Conservation (phyloP, 2,888 invertebrate genomes). For the Diploptera punctata region DNA sequence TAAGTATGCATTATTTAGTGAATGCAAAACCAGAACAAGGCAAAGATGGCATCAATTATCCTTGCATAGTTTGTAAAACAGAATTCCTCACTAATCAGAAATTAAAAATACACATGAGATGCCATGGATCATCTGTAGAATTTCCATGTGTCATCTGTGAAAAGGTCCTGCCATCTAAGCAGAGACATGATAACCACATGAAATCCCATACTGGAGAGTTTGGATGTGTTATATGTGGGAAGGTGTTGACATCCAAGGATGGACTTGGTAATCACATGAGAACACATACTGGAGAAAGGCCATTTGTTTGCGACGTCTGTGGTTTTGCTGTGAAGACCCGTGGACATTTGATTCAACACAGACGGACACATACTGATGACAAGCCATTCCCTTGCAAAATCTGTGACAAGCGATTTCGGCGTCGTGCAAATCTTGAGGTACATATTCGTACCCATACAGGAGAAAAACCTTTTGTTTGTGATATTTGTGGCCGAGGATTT, state of each 20-base stretch:
- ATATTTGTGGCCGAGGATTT: constrained; percentile 33
- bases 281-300: constrained; percentile 36
- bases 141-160: constrained; percentile 30
- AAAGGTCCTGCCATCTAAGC: too few species aligned
- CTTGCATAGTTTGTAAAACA: constrained; percentile 29
- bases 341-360: constrained; percentile 32
- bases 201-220: too few species aligned
- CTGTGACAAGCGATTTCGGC: constrained; percentile 34
- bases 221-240: constrained; percentile 32
- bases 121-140: constrained; percentile 29
- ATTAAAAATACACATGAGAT: constrained; percentile 27
- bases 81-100: constrained; percentile 28
- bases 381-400: constrained; percentile 32
- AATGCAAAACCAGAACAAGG: constrained; percentile 1
- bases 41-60: constrained; percentile 21
- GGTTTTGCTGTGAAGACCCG: constrained; percentile 30
- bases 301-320: constrained; percentile 35
- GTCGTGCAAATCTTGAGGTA: constrained; percentile 28
- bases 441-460: constrained; percentile 39
- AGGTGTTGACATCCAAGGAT: constrained; percentile 25
- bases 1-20: constrained; percentile 25
- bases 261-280: constrained; percentile 32
- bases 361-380: constrained; percentile 33
- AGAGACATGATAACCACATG: too few species aligned
- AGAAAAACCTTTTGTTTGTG: constrained; percentile 33